Base-by-base conservation (phyloP, 2,113 vertebrate species). In the Saccopteryx leptura region DNA sequence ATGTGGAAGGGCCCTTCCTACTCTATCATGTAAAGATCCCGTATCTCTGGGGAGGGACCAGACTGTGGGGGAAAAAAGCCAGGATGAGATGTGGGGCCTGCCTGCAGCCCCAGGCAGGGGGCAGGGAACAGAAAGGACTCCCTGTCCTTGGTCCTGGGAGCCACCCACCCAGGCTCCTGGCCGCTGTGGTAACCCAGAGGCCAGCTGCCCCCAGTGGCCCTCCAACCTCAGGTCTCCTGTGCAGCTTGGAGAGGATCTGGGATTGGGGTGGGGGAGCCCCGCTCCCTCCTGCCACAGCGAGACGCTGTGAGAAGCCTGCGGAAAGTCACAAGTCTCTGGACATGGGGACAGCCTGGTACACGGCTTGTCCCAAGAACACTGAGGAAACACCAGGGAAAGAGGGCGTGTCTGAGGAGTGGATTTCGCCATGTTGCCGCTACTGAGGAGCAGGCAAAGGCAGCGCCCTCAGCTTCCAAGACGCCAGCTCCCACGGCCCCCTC, bases 301-400 rank as follows among this genome's bases (percentile, higher is more conserved):
- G 66, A 85, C 13, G 61, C 31, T 54, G 18, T 31, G 28, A 15
- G 52, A 19, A 54, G 5, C 66, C 91, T 95, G 71, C 94, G 88
- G 83, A 97, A 95, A 92, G 88, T 63, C 91, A 81, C 87, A 81
- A 90, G 89, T 78, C 39, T 19, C 76, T 31, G 68, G 82, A 1
- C 50, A 31, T 66, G 39, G 84, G 91, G 89, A 91, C 92, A 72
- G 15, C 31, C 85, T 3, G 71, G 65, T 54, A 50, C 39, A 39
- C 0, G 1, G 72, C 46, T 3, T 1, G 0, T 74, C 60, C 89
- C 14, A 1, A 91, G 56, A 88, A 93, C 46, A 60, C 26, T 21
- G n/a, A 0, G 66, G 76, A 13, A 88, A 71, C 24, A 1, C 26
- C 24, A 65, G 93, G 46, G 92, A 75, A 23, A 13, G 0, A 0